phyloP scores from a whole-genome alignment of 92 coral and sea anemone species.

The Epizoanthus ramosus region DNA sequence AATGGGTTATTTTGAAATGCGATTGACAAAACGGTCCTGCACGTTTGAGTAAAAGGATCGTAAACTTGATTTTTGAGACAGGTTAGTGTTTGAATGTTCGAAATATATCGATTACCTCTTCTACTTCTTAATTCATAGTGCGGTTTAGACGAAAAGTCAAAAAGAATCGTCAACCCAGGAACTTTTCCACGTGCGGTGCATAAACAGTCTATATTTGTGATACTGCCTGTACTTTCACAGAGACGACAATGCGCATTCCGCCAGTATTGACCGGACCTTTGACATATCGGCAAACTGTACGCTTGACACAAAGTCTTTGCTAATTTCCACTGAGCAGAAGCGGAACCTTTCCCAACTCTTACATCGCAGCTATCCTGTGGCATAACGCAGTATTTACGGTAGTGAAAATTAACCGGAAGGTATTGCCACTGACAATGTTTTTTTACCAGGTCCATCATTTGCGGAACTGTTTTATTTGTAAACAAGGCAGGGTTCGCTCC shows the following conservation, averaged over 20 bases:
- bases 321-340: background rate
- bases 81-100: background rate
- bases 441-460: background rate
- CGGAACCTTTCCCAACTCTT: no score
- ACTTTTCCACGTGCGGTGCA: background rate
- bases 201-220: background rate
- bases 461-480: background rate
- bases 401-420: background rate
- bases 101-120: background rate
- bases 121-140: background rate
- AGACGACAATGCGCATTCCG: slow-evolving; percentile 1
- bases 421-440: background rate
- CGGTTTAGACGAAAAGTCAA: slow-evolving; percentile 24
- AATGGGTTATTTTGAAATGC: background rate
- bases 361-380: slow-evolving; percentile 1
- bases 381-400: background rate
- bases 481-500: background rate
- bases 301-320: slow-evolving; percentile 7
- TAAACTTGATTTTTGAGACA: background rate
- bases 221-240: background rate
- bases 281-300: slow-evolving; percentile 2
- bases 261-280: background rate
- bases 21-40: background rate
- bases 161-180: slow-evolving; percentile 6
- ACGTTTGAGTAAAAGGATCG: background rate